Percentiles rank a stretch among this genome's conserved stretches.
These are phyloP conservation scores for Globodera ellingtonae DNA, from an alignment of 1,140 invertebrate genomes.

Conservation along the genomic window DNA sequence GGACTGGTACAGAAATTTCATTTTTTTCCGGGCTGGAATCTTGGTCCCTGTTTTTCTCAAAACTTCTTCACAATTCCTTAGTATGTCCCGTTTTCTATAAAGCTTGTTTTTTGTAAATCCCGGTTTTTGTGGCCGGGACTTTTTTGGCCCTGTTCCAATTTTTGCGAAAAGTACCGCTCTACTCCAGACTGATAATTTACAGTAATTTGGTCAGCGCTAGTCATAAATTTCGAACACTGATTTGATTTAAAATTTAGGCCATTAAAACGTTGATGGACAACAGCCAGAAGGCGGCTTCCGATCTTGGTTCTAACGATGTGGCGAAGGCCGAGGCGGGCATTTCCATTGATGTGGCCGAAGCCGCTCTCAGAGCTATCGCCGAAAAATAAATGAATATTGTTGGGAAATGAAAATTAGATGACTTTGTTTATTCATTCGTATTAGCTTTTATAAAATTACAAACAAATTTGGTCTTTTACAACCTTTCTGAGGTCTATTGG, in stretches of 20 bases:
- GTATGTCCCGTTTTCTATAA: too few relatives aligned
- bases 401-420: slow-evolving; percentile 1
- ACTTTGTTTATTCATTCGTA: not conserved
- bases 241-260: slow-evolving; percentile 8
- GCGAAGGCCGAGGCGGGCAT: slow-evolving; percentile 60
- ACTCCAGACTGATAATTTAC: too few relatives aligned
- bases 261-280: slow-evolving; percentile 46
- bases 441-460: slow-evolving; percentile 11
- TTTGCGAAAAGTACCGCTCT: too few relatives aligned
- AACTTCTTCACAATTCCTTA: too few relatives aligned
- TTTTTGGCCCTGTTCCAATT: too few relatives aligned
- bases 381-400: slow-evolving; percentile 36
- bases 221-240: too few relatives aligned
- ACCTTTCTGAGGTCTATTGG: not conserved
- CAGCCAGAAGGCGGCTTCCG: slow-evolving; percentile 46
- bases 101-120: too few relatives aligned
- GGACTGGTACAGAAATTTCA: too few relatives aligned
- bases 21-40: too few relatives aligned
- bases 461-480: not conserved
- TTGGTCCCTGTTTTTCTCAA: too few relatives aligned
- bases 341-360: slow-evolving; percentile 59
- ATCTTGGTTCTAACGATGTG: slow-evolving; percentile 53
- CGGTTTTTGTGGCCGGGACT: too few relatives aligned
- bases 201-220: too few relatives aligned
- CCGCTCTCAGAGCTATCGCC: slow-evolving; percentile 54